phyloP scores from a whole-genome alignment of 2,113 vertebrate genomes.

The Bettongia penicillata region DNA sequence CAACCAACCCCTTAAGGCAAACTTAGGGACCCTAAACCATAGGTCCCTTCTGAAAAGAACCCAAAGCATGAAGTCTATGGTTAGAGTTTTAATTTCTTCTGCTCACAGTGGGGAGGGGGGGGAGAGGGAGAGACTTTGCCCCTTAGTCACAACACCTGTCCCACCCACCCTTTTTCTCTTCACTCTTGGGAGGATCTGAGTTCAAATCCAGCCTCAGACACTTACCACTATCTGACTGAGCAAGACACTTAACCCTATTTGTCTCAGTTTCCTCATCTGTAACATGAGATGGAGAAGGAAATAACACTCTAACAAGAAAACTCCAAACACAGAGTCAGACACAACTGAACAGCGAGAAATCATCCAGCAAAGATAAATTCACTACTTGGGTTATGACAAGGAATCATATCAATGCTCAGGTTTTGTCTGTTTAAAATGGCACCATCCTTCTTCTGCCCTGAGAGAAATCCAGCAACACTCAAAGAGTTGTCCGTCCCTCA shows the following conservation, averaged over 20 bases:
- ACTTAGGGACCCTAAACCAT: neutral
- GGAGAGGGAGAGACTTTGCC: neutral
- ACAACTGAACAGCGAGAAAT: neutral
- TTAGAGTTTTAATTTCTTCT: neutral
- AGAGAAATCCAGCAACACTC: neutral
- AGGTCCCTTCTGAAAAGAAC: slow-evolving; percentile 12
- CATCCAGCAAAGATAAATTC: neutral
- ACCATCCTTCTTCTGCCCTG: neutral
- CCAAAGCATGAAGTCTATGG: neutral
- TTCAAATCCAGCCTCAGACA: neutral
- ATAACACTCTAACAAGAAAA: neutral
- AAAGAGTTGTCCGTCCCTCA: neutral
- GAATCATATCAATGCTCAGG: neutral
- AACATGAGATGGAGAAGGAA: neutral
- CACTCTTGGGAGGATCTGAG: neutral
- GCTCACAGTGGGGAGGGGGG: neutral
- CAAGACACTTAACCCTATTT: neutral
- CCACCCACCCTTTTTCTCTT: neutral
- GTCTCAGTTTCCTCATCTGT: too few species aligned
- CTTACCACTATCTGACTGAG: neutral
- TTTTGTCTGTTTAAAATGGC: slow-evolving; percentile 17
- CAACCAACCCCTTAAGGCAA: neutral
- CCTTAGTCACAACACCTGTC: slow-evolving; percentile 5
- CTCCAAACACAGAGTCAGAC: neutral
- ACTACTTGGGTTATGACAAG: neutral